These are phyloP conservation scores for Macrobrachium nipponense DNA, from an alignment of 1,140 invertebrate genomes.

Conservation along the genomic window DNA sequence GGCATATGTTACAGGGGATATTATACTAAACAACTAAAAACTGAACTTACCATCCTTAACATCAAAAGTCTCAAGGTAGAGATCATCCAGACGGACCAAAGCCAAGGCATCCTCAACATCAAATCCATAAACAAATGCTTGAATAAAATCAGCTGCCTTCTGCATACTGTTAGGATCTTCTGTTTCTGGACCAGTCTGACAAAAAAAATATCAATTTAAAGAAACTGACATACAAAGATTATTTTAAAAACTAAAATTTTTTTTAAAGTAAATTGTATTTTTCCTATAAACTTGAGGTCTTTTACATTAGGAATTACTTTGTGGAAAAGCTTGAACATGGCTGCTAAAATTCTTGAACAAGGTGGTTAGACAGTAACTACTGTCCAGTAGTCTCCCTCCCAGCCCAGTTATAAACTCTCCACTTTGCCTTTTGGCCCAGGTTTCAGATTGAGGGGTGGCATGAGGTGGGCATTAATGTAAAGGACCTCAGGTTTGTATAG, in stretches of 20 bases:
- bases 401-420: too few species aligned
- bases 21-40: neutral
- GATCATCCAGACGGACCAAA: constrained; percentile 92
- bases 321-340: too few species aligned
- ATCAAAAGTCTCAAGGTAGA: constrained; percentile 98
- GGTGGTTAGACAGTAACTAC: too few species aligned
- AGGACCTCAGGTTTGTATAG: too few species aligned
- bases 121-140: constrained; percentile 96
- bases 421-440: too few species aligned
- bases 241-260: neutral
- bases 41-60: constrained; percentile 82
- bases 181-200: constrained; percentile 78
- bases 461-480: too few species aligned
- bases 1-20: neutral
- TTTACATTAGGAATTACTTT: too few species aligned
- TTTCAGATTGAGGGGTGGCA: too few species aligned
- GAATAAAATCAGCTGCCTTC: constrained; percentile 98
- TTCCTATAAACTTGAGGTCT: too few species aligned
- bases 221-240: neutral
- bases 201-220: neutral
- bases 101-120: constrained; percentile 98
- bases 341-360: too few species aligned
- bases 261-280: too few species aligned
- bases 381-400: too few species aligned
- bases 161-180: constrained; percentile 88